Percentiles rank a stretch among this genome's conserved stretches.
These are phyloP conservation scores for Gonatopus flavifemur DNA, from an alignment of 1,140 invertebrate genomes.

Conservation along the genomic window DNA sequence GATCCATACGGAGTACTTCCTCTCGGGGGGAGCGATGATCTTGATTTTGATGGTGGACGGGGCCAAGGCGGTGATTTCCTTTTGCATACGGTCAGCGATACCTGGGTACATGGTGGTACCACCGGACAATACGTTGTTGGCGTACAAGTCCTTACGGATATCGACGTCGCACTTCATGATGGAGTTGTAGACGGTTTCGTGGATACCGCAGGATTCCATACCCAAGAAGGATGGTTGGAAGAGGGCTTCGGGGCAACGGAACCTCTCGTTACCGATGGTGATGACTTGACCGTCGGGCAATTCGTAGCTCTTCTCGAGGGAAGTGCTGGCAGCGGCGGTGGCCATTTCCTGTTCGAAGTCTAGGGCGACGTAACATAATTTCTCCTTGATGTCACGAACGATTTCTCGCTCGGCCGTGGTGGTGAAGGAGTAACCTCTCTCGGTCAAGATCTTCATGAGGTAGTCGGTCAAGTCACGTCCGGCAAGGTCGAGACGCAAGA, in stretches of 20 bases:
- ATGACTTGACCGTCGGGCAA: slow-evolving; percentile 77
- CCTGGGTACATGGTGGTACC: slow-evolving; percentile 93
- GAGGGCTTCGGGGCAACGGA: slow-evolving; percentile 83
- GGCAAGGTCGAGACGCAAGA: slow-evolving; percentile 84
- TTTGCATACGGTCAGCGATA: slow-evolving; percentile 82
- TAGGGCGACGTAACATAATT: slow-evolving; percentile 80
- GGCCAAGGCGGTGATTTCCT: slow-evolving; percentile 78
- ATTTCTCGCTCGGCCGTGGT: slow-evolving; percentile 78
- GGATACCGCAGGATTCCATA: slow-evolving; percentile 82
- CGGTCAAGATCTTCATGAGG: slow-evolving; percentile 83
- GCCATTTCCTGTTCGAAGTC: slow-evolving; percentile 86
- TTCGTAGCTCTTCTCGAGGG: slow-evolving; percentile 82
- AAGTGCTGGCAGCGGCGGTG: slow-evolving; percentile 76
- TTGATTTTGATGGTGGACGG: slow-evolving; percentile 89
- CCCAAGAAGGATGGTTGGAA: slow-evolving; percentile 82
- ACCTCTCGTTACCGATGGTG: slow-evolving; percentile 86
- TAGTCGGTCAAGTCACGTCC: slow-evolving; percentile 86
- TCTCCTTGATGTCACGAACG: slow-evolving; percentile 92
- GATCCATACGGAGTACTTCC: slow-evolving; percentile 92
- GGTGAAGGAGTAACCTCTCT: slow-evolving; percentile 70
- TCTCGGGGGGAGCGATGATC: slow-evolving; percentile 90
- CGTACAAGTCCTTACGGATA: slow-evolving; percentile 77
- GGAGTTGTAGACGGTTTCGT: slow-evolving; percentile 85
- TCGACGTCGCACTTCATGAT: slow-evolving; percentile 90
- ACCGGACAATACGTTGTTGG: slow-evolving; percentile 73